Percentiles rank a stretch among this genome's conserved stretches.
These are phyloP conservation scores for Aphelocoma coerulescens DNA, from an alignment of 2,113 vertebrate genomes.

Conservation along the genomic window DNA sequence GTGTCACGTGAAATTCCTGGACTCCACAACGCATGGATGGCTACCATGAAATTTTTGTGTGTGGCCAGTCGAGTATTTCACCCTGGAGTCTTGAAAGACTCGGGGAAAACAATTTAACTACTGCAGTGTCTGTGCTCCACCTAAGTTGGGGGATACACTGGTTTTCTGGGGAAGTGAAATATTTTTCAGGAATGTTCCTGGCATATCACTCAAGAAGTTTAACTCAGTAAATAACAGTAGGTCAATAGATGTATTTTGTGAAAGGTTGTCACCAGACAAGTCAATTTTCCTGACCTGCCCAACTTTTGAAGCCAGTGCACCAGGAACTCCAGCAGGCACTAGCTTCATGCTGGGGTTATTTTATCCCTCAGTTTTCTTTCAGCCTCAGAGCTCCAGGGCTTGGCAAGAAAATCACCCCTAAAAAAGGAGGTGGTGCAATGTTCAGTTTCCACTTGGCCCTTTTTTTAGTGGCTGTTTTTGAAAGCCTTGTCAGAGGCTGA, in stretches of 20 bases:
- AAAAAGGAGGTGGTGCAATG: not conserved
- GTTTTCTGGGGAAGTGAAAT: not conserved
- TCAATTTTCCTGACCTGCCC: not conserved
- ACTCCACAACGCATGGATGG: rapidly evolving
- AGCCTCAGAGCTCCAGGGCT: not conserved
- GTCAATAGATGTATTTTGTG: not conserved
- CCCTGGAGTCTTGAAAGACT: not conserved
- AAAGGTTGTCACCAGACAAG: not conserved
- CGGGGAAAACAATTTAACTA: not conserved
- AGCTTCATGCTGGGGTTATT: not conserved
- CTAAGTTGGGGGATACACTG: rapidly evolving
- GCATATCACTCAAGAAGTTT: not conserved
- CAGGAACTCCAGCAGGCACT: not conserved
- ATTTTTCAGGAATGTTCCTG: not conserved
- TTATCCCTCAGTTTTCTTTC: not conserved
- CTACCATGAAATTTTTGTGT: not conserved
- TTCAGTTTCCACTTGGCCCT: not conserved
- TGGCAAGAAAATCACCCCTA: not conserved
- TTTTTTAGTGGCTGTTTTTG: not conserved
- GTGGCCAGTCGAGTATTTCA: not conserved
- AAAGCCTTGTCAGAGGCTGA: not conserved
- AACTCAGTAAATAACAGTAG: not conserved
- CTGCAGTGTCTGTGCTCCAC: not conserved
- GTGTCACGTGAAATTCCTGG: not conserved
- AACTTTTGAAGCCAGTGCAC: not conserved